These are phyloP conservation scores for Heliangelus exortis DNA, from an alignment of 2,797 vertebrate species.

Conservation along the genomic window DNA sequence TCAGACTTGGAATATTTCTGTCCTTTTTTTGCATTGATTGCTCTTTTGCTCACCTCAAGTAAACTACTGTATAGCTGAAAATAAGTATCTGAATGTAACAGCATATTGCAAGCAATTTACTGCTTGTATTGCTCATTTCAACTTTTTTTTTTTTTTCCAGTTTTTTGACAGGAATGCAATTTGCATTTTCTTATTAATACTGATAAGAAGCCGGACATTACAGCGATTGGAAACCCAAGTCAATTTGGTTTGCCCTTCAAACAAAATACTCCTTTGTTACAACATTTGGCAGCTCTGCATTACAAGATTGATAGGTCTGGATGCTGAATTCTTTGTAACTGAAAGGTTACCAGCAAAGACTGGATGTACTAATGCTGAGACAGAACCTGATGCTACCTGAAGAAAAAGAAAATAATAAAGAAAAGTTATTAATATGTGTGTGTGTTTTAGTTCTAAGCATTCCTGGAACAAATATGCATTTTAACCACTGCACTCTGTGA, in stretches of 20 bases:
- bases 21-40: slow-evolving; percentile 25
- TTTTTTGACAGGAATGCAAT: slow-evolving; percentile 64
- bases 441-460: not conserved
- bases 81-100: slow-evolving; percentile 48
- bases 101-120: slow-evolving; percentile 48
- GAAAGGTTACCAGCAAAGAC: slow-evolving; percentile 57
- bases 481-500: not conserved
- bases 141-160: not conserved
- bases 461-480: not conserved
- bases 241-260: slow-evolving; percentile 69
- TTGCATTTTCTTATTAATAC: slow-evolving; percentile 68
- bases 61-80: slow-evolving; percentile 28
- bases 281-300: slow-evolving; percentile 27
- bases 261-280: slow-evolving; percentile 50
- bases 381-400: not conserved
- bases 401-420: not conserved
- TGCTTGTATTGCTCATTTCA: slow-evolving; percentile 30
- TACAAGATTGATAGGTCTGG: slow-evolving; percentile 64
- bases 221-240: slow-evolving; percentile 52
- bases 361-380: not conserved
- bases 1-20: slow-evolving; percentile 24
- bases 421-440: not conserved
- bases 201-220: slow-evolving; percentile 50
- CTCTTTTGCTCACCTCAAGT: slow-evolving; percentile 36
- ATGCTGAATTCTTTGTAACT: slow-evolving; percentile 34